Evolutionary conservation across 2,888 invertebrate species (phyloP).

Genomic region (Chrysomela aeneicollis): DNA sequence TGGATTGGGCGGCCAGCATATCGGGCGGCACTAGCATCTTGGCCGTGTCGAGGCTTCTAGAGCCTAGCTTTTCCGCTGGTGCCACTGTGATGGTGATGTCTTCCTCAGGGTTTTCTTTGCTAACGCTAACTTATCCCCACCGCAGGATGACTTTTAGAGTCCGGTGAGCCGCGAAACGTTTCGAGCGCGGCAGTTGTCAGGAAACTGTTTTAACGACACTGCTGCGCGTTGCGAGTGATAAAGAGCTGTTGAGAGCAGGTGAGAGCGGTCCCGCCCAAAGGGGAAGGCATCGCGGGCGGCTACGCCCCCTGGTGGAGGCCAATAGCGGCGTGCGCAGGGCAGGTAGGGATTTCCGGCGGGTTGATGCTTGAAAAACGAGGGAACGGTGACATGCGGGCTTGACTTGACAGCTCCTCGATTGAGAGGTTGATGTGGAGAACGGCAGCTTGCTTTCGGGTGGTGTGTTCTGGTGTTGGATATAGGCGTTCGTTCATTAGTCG

Average conservation of each 20-base stretch:
- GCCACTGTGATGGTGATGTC: slow-evolving; percentile 48
- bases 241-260: slow-evolving; percentile 46
- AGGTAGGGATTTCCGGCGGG: slow-evolving; percentile 34
- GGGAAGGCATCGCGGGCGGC: slow-evolving; percentile 43
- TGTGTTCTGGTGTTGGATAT: not conserved
- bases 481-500: slow-evolving; percentile 3
- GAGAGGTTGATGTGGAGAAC: slow-evolving; percentile 10
- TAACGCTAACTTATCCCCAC: slow-evolving; percentile 26
- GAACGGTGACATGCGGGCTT: slow-evolving; percentile 13
- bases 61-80: slow-evolving; percentile 51
- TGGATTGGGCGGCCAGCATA: slow-evolving; percentile 94
- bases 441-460: not conserved
- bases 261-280: slow-evolving; percentile 51
- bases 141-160: slow-evolving; percentile 11
- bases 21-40: slow-evolving; percentile 90
- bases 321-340: slow-evolving; percentile 39
- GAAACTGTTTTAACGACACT: slow-evolving; percentile 51
- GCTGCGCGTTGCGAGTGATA: slow-evolving; percentile 38
- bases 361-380: not conserved
- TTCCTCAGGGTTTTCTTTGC: slow-evolving; percentile 35
- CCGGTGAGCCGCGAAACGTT: slow-evolving; percentile 50
- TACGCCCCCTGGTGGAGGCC: slow-evolving; percentile 49
- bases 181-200: slow-evolving; percentile 45
- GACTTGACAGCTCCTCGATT: slow-evolving; percentile 9
- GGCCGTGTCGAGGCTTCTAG: slow-evolving; percentile 53